Evolutionary conservation across 30 jellyfish, hydroid and myxozoan genomes (phyloP), one percentile per base, ranked within the genome.

Genomic region (Morbakka virulenta): DNA sequence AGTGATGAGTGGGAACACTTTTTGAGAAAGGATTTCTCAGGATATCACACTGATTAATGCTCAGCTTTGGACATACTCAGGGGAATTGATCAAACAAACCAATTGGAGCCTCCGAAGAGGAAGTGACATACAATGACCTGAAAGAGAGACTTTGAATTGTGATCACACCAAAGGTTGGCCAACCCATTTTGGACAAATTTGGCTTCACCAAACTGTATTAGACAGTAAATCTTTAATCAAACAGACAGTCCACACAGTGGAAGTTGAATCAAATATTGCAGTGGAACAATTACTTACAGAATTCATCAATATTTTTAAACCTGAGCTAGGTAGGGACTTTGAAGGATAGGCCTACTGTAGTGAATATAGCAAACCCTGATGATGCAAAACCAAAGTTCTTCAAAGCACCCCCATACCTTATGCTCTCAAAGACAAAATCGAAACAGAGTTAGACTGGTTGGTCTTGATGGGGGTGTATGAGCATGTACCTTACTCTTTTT

Each of bases 331-430:
- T n/a, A n/a, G n/a, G n/a, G n/a, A n/a, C n/a, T n/a, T n/a, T n/a
- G 3, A 73, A 0, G 53, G 12, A 26, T 20, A 73, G 53, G 1
- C 64, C 28, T 30, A 73, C 64, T 21, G 9, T 13, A 6, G 85
- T 73, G 11, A 20, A 36, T 23, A 73, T 73, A 11, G 25, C 63
- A 6, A n/a, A 50, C 12, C 3, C 9, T 4, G 25, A 21, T 83
- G 84, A 0, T 50, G 85, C 84, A 0, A 35, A 70, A 50, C 92
- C 92, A 12, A 65, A 68, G 50, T 78, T 67, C 77, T 76, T 12
- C 71, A 57, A 22, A 22, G 90, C 93, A 20, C 83, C 9, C 77
- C 93, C 0, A 79, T 64, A 32, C 96, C 95, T 11, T 85, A 85
- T 64, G 96, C 89, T 2, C 4, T 77, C 9, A 85, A 64, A 41